Evolutionary conservation across 2,113 vertebrate genomes (phyloP).

Genomic region (Dissostichus mawsoni): DNA sequence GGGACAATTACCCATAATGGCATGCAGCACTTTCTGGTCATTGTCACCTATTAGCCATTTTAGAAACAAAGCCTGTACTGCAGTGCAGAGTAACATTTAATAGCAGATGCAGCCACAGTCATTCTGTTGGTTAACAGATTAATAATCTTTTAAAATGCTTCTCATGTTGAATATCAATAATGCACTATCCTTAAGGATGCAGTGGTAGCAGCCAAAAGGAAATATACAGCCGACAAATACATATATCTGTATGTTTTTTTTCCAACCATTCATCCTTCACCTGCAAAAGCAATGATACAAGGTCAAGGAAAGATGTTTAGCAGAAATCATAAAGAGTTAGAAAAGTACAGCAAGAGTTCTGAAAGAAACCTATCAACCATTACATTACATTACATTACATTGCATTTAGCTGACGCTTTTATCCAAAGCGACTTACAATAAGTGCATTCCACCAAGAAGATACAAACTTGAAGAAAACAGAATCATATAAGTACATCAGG

Average conservation of each 20-base stretch:
- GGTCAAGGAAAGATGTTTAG: conserved; percentile 14
- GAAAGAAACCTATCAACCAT: not conserved
- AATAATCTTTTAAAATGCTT: conserved; percentile 1
- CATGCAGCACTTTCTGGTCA: conserved; percentile 41
- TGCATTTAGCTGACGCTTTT: too few species aligned
- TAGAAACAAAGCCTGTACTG: conserved; percentile 20
- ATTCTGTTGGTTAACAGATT: conserved; percentile 10
- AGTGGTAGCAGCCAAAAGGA: not conserved
- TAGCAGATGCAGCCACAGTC: not conserved
- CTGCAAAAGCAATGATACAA: not conserved
- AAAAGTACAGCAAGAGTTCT: conserved; percentile 9
- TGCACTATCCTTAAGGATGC: not conserved
- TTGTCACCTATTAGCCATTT: conserved; percentile 50
- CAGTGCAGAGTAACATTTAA: not conserved
- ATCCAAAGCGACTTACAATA: too few species aligned
- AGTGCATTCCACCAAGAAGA: too few species aligned
- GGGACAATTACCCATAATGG: conserved; percentile 60
- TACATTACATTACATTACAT: too few species aligned
- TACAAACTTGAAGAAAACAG: too few species aligned
- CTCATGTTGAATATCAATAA: not conserved
- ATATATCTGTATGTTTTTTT: conserved; percentile 1
- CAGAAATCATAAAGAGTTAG: not conserved
- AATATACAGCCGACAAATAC: not conserved
- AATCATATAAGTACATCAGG: too few species aligned
- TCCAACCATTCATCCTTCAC: not conserved